A percentile compares a stretch with the other conserved stretches of the same genome.
phyloP scores from a whole-genome alignment of 2,113 vertebrate genomes.

The Campylorhamphus procurvoides region DNA sequence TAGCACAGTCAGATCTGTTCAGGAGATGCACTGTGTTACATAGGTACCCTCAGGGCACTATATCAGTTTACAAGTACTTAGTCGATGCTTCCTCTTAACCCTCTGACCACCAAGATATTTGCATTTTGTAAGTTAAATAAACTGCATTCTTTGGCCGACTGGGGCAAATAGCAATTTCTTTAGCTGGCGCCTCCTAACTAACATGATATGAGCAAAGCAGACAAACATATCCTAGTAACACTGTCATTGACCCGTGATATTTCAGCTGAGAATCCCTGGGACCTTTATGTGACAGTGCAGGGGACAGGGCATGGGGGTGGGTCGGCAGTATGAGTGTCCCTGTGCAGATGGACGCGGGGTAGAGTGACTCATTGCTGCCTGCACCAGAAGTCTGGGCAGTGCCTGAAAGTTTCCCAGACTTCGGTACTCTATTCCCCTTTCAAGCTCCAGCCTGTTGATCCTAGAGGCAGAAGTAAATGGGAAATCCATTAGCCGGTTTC shows the following conservation, averaged over 20 bases:
- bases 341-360: background rate
- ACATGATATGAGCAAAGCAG: background rate
- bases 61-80: constrained; percentile 38
- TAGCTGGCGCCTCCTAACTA: background rate
- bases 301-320: rapidly evolving
- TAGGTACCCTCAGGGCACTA: background rate
- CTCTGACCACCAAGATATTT: background rate
- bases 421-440: rapidly evolving
- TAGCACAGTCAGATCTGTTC: background rate
- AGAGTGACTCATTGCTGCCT: background rate
- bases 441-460: background rate
- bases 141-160: rapidly evolving
- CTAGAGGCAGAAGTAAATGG: background rate
- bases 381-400: background rate
- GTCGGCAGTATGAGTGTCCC: rapidly evolving
- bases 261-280: background rate
- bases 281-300: background rate
- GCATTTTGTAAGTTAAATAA: background rate
- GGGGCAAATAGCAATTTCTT: background rate
- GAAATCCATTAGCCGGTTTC: rapidly evolving
- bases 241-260: too few species aligned
- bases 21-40: constrained; percentile 30
- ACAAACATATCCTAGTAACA: too few species aligned
- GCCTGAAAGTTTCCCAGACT: background rate
- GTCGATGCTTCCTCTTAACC: background rate